A percentile compares a stretch with the other conserved stretches of the same genome.
These are phyloP conservation scores for Cepaea nemoralis DNA, from an alignment of 1,140 invertebrate genomes.

Conservation along the genomic window DNA sequence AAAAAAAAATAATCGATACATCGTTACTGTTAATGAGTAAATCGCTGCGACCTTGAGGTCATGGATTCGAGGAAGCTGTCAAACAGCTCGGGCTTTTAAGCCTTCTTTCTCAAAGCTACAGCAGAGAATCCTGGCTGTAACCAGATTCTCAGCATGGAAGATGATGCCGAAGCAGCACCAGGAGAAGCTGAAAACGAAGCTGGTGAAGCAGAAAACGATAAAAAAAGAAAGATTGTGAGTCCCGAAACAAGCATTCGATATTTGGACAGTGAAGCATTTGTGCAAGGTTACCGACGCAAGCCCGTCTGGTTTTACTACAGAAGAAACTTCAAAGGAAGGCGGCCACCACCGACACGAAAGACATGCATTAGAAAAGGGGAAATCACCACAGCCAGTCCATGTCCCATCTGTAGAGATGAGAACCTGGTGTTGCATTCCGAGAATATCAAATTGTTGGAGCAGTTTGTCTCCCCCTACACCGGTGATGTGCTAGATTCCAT, in stretches of 20 bases:
- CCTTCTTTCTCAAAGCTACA: conserved; percentile 71
- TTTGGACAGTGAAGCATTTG: conserved; percentile 85
- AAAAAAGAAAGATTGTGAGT: conserved; percentile 78
- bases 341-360: conserved; percentile 81
- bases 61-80: no score
- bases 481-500: no score
- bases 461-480: no score
- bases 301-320: conserved; percentile 89
- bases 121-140: not conserved
- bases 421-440: conserved; percentile 88
- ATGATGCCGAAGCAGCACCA: not conserved
- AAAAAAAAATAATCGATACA: no score
- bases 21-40: no score
- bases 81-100: no score
- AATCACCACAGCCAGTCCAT: conserved; percentile 88
- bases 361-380: no score
- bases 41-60: no score
- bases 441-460: conserved; percentile 59
- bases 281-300: conserved; percentile 84
- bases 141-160: not conserved
- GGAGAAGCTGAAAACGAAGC: conserved; percentile 15
- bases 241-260: conserved; percentile 89
- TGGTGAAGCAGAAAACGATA: conserved; percentile 39
- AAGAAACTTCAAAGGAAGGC: conserved; percentile 86
- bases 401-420: conserved; percentile 94